Conservation (phyloP, 2,113 vertebrate genomes). For the Gallinago jamesoni region DNA sequence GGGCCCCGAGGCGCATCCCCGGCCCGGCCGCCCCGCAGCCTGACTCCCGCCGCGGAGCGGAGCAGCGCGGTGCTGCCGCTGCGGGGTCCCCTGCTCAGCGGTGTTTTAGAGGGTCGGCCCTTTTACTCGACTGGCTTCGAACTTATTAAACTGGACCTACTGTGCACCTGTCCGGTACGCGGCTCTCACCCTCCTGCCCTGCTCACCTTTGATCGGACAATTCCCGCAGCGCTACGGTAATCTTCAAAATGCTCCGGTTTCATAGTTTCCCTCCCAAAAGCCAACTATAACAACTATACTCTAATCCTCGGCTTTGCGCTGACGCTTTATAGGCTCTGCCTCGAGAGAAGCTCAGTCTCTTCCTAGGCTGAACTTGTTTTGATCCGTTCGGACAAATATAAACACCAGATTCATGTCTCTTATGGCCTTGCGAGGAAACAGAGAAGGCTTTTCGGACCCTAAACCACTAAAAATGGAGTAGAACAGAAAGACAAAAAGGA, state of each 20-base stretch:
- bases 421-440: not conserved
- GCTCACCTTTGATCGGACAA: not conserved
- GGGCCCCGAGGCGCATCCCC: not conserved
- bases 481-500: not conserved
- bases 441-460: not conserved
- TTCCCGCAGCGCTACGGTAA: not conserved
- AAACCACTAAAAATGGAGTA: not conserved
- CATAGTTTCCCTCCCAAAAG: constrained; percentile 3
- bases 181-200: not conserved
- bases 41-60: not conserved
- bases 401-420: not conserved
- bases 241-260: not conserved
- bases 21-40: not conserved
- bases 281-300: constrained; percentile 12
- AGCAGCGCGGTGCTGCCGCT: not conserved
- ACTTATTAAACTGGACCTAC: not conserved
- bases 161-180: constrained; percentile 36
- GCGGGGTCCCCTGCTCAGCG: not conserved
- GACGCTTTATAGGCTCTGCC: not conserved
- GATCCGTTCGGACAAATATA: not conserved
- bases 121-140: not conserved
- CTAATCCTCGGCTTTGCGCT: constrained; percentile 32
- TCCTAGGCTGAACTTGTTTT: not conserved
- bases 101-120: accelerated
- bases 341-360: not conserved